Evolutionary conservation across 1,140 invertebrate genomes (phyloP).

Genomic region (Anthonomus grandis): DNA sequence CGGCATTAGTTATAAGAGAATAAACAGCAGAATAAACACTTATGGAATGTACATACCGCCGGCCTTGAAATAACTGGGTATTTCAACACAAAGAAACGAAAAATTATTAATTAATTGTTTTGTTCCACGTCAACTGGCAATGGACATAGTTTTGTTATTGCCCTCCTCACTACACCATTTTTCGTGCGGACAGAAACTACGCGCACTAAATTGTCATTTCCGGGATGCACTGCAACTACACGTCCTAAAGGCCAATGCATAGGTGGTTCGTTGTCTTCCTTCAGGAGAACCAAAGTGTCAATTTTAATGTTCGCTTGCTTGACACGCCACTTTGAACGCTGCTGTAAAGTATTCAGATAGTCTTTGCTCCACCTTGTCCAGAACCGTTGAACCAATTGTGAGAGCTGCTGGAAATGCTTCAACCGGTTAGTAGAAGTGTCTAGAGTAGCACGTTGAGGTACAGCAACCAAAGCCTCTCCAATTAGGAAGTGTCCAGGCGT

Average conservation of each 20-base stretch:
- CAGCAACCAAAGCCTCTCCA: slow-evolving; percentile 31
- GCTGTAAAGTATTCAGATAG: slow-evolving; percentile 23
- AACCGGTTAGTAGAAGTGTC: slow-evolving; percentile 1
- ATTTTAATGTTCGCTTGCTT: neutral
- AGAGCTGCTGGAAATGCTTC: slow-evolving; percentile 9
- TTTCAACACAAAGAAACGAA: neutral
- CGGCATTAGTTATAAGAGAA: no score
- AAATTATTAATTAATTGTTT: neutral
- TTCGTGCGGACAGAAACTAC: neutral
- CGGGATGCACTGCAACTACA: slow-evolving; percentile 41
- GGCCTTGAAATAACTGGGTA: neutral
- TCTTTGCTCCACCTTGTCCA: slow-evolving; percentile 28
- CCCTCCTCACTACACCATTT: slow-evolving; percentile 1
- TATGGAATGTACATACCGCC: no score
- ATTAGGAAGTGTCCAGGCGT: slow-evolving; percentile 48
- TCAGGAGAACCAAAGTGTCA: slow-evolving; percentile 36
- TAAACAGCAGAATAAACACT: no score
- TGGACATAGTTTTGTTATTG: slow-evolving; percentile 2
- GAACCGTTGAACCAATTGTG: slow-evolving; percentile 25
- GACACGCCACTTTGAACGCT: slow-evolving; percentile 3
- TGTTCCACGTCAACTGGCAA: slow-evolving; percentile 2
- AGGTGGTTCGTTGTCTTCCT: slow-evolving; percentile 28
- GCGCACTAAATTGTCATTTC: slow-evolving; percentile 17
- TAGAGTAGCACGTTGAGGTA: slow-evolving; percentile 23
- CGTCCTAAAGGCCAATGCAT: slow-evolving; percentile 39